Evolutionary conservation across 1,140 invertebrate genomes (phyloP), one percentile per base, ranked within the genome.

Genomic region (Maconellicoccus hirsutus): DNA sequence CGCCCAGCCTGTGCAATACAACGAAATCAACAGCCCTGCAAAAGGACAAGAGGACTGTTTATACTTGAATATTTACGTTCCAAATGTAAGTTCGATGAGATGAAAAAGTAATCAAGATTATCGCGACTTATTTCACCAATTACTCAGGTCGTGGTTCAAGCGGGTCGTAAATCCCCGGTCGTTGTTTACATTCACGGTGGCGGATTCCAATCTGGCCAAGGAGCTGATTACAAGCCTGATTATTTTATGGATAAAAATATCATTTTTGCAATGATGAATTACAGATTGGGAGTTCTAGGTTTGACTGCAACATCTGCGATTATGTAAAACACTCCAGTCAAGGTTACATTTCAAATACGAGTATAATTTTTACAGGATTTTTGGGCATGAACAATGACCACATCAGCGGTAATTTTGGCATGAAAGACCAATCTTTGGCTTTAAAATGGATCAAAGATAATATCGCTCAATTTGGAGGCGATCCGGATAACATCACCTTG

Each of bases 171-270:
- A 33, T 3, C 52, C 4, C 89, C 91, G 72, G 86, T 88, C 21
- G 82, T 98, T 75, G 86, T 98, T 21, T 94, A 93, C 79, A 87
- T 98, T 70, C 84, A 84, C 76, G 79, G 79, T 52, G 81, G 81
- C 7, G 80, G 76, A 42, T 82, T 81, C 71, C 77, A 77, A 73
- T 76, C 76, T 70, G 82, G 82, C 26, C 75, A 79, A 2, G 78
- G 80, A 33, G 12, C 12, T 71, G 52, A 75, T 1, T 79, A 78
- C 70, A 79, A 78, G 7, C 78, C 80, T 0, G 74, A 79, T 63
- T 79, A 79, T 70, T 70, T 82, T 0, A 74, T 82, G 70, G 80
- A 81, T 22, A 80, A 88, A 76, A 83, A 84, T 70, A 78, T 89
- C 0, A 78, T 91, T 10, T 71, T 89, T 0, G 86, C 90, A 0